These are phyloP conservation scores for Athalia cordata DNA, from an alignment of 2,888 invertebrate genomes.

Conservation along the genomic window DNA sequence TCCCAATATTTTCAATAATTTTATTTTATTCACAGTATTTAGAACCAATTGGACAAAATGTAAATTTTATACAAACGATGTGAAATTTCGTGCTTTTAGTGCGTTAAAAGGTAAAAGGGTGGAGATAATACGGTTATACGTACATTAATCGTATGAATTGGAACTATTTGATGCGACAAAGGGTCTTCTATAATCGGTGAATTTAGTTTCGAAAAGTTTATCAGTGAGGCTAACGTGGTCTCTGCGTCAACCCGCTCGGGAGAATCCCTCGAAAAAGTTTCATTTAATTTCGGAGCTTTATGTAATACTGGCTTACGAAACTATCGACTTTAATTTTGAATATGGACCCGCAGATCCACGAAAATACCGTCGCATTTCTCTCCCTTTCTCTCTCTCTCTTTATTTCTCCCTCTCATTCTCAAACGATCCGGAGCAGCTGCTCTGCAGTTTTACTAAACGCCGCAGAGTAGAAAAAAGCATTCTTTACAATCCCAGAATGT, in stretches of 20 bases:
- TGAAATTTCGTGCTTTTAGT: too few species aligned
- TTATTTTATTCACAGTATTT: too few species aligned
- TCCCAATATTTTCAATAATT: too few species aligned
- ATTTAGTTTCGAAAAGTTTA: constrained; percentile 8
- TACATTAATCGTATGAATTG: too few species aligned
- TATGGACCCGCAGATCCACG: constrained; percentile 16
- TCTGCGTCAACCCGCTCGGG: constrained; percentile 14
- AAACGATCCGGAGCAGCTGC: constrained; percentile 15
- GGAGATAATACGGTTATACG: too few species aligned
- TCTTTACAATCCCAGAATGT: constrained; percentile 23
- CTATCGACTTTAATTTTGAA: constrained; percentile 40
- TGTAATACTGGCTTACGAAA: neutral
- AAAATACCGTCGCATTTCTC: constrained; percentile 1
- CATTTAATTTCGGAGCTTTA: neutral
- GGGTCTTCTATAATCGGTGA: neutral
- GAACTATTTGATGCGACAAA: neutral
- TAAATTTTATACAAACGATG: too few species aligned
- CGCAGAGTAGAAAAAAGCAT: constrained; percentile 27
- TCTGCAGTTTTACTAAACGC: constrained; percentile 32
- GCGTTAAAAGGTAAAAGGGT: too few species aligned
- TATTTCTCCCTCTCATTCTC: neutral
- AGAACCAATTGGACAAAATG: too few species aligned
- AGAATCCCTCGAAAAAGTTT: constrained; percentile 35
- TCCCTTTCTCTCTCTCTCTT: too few species aligned
- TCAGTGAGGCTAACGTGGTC: constrained; percentile 11